phyloP scores from a whole-genome alignment of 2,113 vertebrate genomes.

The Chitala chitala region DNA sequence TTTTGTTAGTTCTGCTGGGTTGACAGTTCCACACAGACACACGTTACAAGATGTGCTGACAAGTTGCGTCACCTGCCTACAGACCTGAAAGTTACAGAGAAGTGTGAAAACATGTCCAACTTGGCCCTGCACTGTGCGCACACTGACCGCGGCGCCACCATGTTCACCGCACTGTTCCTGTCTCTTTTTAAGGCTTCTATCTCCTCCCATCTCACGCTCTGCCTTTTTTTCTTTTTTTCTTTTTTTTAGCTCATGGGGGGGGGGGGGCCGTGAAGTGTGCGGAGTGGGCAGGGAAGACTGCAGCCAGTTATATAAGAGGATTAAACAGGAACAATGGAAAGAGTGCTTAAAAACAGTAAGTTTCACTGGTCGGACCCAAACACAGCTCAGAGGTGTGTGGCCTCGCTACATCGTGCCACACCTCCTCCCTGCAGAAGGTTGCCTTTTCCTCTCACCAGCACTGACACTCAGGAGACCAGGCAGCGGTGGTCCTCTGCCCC shows the following conservation, averaged over 20 bases:
- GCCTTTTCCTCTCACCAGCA: too few species aligned
- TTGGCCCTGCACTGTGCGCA: too few species aligned
- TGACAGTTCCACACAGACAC: neutral
- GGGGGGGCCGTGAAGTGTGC: constrained; percentile 46
- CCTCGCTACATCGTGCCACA: neutral
- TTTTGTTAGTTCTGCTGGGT: too few species aligned
- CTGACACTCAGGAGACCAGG: too few species aligned
- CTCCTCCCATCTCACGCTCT: constrained; percentile 35
- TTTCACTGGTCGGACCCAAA: constrained; percentile 40
- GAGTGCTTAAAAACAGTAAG: constrained; percentile 49
- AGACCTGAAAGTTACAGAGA: constrained; percentile 21
- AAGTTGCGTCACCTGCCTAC: constrained; percentile 50
- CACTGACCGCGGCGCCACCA: too few species aligned
- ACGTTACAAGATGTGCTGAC: constrained; percentile 48
- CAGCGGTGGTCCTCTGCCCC: too few species aligned
- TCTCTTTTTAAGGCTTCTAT: too few species aligned
- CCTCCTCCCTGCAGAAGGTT: neutral
- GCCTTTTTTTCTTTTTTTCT: too few species aligned
- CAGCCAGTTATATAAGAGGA: constrained; percentile 58
- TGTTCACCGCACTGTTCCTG: too few species aligned
- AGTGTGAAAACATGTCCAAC: constrained; percentile 30
- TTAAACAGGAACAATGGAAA: constrained; percentile 60
- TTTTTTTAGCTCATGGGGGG: constrained; percentile 41
- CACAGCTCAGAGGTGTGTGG: neutral
- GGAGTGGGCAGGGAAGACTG: constrained; percentile 56